These are phyloP conservation scores for Rutpela maculata DNA, from an alignment of 2,888 invertebrate species.

Conservation along the genomic window DNA sequence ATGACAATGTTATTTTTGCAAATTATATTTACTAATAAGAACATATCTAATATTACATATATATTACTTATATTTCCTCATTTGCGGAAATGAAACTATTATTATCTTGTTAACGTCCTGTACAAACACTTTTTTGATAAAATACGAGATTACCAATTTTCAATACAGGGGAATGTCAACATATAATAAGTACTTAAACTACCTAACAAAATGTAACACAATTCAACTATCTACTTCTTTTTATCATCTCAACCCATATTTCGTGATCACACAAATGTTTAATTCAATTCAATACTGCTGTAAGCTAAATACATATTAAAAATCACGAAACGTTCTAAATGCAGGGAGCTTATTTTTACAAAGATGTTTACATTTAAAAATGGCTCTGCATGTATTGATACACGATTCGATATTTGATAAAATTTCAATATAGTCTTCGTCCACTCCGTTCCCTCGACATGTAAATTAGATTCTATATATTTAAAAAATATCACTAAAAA, in stretches of 20 bases:
- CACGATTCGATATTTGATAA: too few relatives aligned
- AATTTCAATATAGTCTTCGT: too few relatives aligned
- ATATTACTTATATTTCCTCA: neutral
- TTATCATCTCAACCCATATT: neutral
- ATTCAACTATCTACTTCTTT: neutral
- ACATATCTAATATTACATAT: too few relatives aligned
- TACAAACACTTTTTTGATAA: neutral
- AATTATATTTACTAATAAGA: too few relatives aligned
- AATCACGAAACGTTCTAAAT: neutral
- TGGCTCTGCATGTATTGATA: too few relatives aligned
- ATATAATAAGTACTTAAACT: constrained; percentile 7
- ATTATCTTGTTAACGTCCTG: neutral
- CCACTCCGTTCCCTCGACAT: too few relatives aligned
- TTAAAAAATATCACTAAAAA: too few relatives aligned
- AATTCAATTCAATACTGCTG: neutral
- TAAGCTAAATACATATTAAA: constrained; percentile 10
- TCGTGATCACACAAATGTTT: neutral
- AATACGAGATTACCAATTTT: neutral
- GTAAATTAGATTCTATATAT: too few relatives aligned
- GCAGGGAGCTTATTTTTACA: constrained; percentile 19
- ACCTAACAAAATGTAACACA: constrained; percentile 17
- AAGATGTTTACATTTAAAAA: too few relatives aligned
- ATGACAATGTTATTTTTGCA: too few relatives aligned
- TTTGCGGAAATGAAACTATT: neutral
- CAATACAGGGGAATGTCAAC: neutral